Base-by-base conservation (phyloP, 2,113 vertebrate genomes). In the Potamarius usumacintae region DNA sequence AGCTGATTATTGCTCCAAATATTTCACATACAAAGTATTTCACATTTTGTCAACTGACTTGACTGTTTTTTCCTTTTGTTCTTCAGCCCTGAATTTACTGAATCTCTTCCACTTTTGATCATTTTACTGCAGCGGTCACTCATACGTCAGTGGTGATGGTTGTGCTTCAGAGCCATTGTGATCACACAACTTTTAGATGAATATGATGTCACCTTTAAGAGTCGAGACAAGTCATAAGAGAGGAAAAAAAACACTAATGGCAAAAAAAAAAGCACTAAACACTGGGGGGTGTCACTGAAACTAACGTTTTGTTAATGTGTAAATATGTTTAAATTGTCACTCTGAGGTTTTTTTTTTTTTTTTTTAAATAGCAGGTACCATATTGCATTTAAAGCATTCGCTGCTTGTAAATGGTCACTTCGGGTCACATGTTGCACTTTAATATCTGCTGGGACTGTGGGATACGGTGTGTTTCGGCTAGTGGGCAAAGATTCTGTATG, bases 351-450 rank as follows among this genome's bases (percentile, higher is more conserved):
- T 5, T 6, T 15, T 10, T 7, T n/a, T 55, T 1, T 62, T 55
- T 11, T 18, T 71, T 53, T 53, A 10, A 11, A 11, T 55, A 20
- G 14, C 14, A 52, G 9, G 63, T 30, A 55, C 67, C 67, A 67
- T 53, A 58, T 22, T 7, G 1, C 48, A 7, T 25, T 30, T 15
- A 84, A 57, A 11, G 71, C 53, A 0, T 60, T 83, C 20, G 58
- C 22, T 14, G 89, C 86, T 91, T 62, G 62, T 69, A 82, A 27
- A 25, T 80, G 78, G 69, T 88, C 88, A 58, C 27, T 2, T 27
- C 50, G 18, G 83, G 89, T 89, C 89, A 20, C 25, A 62, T 85
- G 69, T 92, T 90, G 94, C 94, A 95, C 95, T 95, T 95, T 95
- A 95, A 82, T 87, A 88, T 90, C 82, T 85, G 72, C 27, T 79